phyloP scores from a whole-genome alignment of 2,113 vertebrate genomes.

The Chaetodon auriga region DNA sequence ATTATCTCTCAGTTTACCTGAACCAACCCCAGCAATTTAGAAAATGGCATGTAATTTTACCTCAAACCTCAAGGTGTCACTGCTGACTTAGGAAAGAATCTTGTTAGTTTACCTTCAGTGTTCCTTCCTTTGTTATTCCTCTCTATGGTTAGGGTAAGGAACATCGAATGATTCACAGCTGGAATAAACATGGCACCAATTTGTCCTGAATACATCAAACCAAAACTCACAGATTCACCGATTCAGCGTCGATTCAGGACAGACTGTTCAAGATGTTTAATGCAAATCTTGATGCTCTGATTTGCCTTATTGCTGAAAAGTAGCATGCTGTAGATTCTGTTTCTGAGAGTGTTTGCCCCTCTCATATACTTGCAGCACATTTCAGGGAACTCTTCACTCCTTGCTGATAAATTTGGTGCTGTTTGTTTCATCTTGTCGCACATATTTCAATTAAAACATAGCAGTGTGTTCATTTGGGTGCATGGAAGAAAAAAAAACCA shows the following conservation, averaged over 20 bases:
- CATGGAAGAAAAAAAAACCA: neutral
- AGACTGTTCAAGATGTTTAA: neutral
- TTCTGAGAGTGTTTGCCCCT: conserved; percentile 3
- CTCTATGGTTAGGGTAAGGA: neutral
- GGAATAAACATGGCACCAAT: conserved; percentile 15
- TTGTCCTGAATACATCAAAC: conserved; percentile 22
- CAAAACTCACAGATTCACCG: neutral
- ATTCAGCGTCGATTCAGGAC: neutral
- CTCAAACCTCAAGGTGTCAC: conserved; percentile 65
- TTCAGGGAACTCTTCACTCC: neutral
- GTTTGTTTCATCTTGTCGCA: conserved; percentile 16
- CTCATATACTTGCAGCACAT: conserved; percentile 6
- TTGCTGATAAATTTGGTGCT: conserved; percentile 11
- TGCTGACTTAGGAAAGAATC: conserved; percentile 59
- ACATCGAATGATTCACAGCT: conserved; percentile 32
- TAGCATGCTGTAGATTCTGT: neutral
- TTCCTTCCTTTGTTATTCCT: conserved; percentile 32
- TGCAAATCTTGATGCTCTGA: conserved; percentile 23
- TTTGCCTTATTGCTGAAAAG: conserved; percentile 1
- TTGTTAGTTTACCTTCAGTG: neutral
- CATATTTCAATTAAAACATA: conserved; percentile 29
- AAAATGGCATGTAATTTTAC: conserved; percentile 13
- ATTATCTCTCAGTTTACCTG: neutral
- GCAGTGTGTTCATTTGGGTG: conserved; percentile 30
- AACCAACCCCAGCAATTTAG: neutral